Conservation (phyloP, 1,140 invertebrate genomes). For the Halesus radiatus region DNA sequence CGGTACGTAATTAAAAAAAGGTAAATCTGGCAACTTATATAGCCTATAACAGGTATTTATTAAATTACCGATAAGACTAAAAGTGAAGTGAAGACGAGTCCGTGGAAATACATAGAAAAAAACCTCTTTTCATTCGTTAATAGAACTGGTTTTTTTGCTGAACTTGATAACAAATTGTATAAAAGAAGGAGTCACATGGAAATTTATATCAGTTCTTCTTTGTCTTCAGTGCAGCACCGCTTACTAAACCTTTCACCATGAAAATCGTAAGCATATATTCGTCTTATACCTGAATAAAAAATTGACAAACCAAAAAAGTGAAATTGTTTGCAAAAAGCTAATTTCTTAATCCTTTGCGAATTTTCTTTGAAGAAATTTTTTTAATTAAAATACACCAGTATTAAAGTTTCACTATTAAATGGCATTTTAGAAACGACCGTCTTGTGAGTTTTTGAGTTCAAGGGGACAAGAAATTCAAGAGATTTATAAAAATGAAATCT, state of each 20-base stretch:
- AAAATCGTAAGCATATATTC: conserved; percentile 5
- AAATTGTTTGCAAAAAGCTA: too few relatives aligned
- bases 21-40: neutral
- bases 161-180: conserved; percentile 1
- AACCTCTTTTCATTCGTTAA: neutral
- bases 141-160: conserved; percentile 19
- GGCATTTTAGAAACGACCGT: too few relatives aligned
- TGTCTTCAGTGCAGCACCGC: neutral
- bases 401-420: too few relatives aligned
- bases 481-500: too few relatives aligned
- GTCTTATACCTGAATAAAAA: too few relatives aligned
- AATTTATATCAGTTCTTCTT: neutral
- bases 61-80: neutral
- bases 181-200: conserved; percentile 1
- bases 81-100: neutral
- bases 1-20: too few relatives aligned
- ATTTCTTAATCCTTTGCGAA: too few relatives aligned
- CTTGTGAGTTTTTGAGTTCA: too few relatives aligned
- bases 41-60: neutral
- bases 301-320: too few relatives aligned
- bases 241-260: conserved; percentile 15
- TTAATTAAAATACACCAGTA: too few relatives aligned
- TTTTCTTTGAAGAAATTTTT: too few relatives aligned
- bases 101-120: neutral
- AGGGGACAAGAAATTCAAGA: too few relatives aligned